Conservation (phyloP, 2,113 vertebrate species). For the Zosterops pallidus region DNA sequence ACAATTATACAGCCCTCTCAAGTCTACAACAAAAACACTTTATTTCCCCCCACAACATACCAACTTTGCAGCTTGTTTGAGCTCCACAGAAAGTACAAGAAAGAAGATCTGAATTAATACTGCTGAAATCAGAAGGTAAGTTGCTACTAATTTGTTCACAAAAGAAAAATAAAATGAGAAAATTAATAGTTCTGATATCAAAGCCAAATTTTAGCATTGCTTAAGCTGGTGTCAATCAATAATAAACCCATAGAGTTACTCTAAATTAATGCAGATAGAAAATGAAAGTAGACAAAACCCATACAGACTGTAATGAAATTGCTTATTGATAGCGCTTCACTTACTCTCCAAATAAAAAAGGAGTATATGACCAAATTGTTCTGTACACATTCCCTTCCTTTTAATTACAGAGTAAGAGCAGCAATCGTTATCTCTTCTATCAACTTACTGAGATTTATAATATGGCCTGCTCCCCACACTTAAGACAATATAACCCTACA, state of each 20-base stretch:
- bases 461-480: not conserved
- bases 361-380: not conserved
- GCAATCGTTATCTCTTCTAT: constrained; percentile 30
- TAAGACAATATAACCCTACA: constrained; percentile 55
- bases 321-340: constrained; percentile 39
- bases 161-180: not conserved
- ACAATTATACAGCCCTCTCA: not conserved
- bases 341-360: constrained; percentile 31
- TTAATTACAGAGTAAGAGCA: constrained; percentile 52
- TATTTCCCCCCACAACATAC: not conserved
- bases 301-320: constrained; percentile 34
- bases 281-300: constrained; percentile 32
- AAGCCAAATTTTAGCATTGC: not conserved
- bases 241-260: not conserved
- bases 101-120: not conserved
- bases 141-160: not conserved
- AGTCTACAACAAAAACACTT: not conserved
- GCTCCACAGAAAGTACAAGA: not conserved
- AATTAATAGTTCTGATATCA: not conserved
- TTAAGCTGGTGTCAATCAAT: not conserved
- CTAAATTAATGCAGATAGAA: constrained; percentile 16
- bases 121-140: not conserved
- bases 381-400: constrained; percentile 8
- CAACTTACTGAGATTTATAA: constrained; percentile 34
- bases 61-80: not conserved